Base-by-base conservation (phyloP, 1,140 invertebrate genomes). In the Teleogryllus occipitalis region DNA sequence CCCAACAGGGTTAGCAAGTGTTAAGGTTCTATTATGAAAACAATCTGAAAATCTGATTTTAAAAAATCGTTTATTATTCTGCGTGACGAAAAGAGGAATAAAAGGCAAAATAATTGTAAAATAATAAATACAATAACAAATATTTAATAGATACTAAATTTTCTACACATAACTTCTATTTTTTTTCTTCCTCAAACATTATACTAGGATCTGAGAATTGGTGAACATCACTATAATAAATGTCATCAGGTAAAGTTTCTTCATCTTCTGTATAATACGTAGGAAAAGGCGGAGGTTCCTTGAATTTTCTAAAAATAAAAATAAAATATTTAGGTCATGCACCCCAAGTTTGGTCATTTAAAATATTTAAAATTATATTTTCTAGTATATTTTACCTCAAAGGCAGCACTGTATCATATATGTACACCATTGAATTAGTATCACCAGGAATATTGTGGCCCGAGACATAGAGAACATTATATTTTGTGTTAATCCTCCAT, bases 401-500 rank as follows among this genome's bases (percentile, higher is more conserved):
- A 2, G 90, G 91, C 49, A 97, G 84, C 47, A 92, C 82, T 21
- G 94, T 94, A 85, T 98, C 97, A 83, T 91, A 94, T 76, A 98
- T 88, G 82, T 94, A 92, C 18, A 95, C 92, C 82, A 94, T 91
- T n/a, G 89, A 90, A 84, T 95, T 94, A 0, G 89, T 92, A 83
- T 91, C 90, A 12, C 97, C 97, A 72, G 97, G 93, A 81, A 97
- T 89, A 48, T 87, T 90, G 10, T 90, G 89, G n/a, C 96, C 96
- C 82, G 90, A 85, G 12, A 98, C 92, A 89, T 93, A 99, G 27
- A 99, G 88, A 0, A 98, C 92, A 88, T 98, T 98, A 84, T 97
- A 93, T 85, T 97, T 96, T 15, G 94, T 96, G 85, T 99, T 98
- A 72, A 98, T 96, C 81, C 97, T 90, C 85, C 94, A 90, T 82